A percentile compares a stretch with the other conserved stretches of the same genome.
Evolutionary conservation across 2,888 invertebrate genomes (phyloP).

Genomic region (Pecten maximus): DNA sequence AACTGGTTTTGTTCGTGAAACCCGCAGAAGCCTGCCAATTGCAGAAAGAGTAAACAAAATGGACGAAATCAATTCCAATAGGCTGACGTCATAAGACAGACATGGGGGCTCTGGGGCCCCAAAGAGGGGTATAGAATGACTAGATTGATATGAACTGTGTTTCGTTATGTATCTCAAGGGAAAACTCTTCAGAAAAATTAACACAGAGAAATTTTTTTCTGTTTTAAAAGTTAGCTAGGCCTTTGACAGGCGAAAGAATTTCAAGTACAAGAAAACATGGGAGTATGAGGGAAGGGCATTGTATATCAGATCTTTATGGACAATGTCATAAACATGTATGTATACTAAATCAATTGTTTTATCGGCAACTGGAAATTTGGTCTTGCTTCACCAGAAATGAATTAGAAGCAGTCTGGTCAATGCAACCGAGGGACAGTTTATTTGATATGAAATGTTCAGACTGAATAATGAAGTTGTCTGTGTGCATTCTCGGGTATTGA

Average conservation of each 20-base stretch:
- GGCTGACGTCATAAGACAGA: background rate
- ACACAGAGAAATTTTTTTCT: background rate
- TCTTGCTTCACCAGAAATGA: background rate
- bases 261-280: background rate
- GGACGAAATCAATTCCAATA: background rate
- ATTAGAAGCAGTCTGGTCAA: too few relatives aligned
- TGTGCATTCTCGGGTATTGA: too few relatives aligned
- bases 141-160: background rate
- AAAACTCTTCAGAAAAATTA: background rate
- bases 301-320: background rate
- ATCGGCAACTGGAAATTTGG: background rate
- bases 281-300: background rate
- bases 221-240: background rate
- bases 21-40: constrained; percentile 19
- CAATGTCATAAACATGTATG: background rate
- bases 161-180: background rate
- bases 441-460: too few relatives aligned
- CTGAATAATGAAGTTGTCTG: too few relatives aligned
- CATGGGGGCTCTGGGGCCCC: background rate
- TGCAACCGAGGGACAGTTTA: too few relatives aligned
- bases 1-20: background rate
- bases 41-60: background rate
- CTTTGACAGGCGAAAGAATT: background rate
- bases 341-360: background rate
- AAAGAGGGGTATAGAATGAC: background rate